Evolutionary conservation across 2,113 vertebrate species (phyloP).

Genomic region (Epinephelus moara): DNA sequence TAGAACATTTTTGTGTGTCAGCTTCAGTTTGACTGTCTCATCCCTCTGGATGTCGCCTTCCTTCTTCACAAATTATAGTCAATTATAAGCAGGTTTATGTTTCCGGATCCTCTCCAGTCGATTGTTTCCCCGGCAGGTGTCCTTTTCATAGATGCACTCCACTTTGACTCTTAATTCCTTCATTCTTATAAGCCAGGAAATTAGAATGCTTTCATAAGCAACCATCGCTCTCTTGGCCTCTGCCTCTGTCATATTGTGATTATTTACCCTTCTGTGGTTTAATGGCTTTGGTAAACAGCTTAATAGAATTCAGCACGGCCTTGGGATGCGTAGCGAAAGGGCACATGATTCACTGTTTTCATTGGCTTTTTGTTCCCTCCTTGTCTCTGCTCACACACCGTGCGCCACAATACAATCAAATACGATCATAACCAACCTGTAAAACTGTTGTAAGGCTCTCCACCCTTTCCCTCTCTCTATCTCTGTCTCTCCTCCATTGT

Average conservation of each 20-base stretch:
- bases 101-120: conserved; percentile 19
- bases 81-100: conserved; percentile 19
- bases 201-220: conserved; percentile 58
- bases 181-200: conserved; percentile 43
- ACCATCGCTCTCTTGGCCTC: conserved; percentile 53
- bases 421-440: conserved; percentile 67
- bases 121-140: conserved; percentile 40
- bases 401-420: conserved; percentile 59
- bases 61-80: conserved; percentile 8
- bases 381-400: conserved; percentile 48
- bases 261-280: conserved; percentile 72
- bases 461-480: neutral
- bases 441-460: conserved; percentile 38
- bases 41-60: neutral
- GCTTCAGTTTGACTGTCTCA: neutral
- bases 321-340: conserved; percentile 62
- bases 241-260: conserved; percentile 61
- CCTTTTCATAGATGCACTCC: conserved; percentile 35
- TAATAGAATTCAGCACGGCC: conserved; percentile 70
- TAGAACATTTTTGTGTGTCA: neutral
- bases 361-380: conserved; percentile 46
- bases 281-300: conserved; percentile 71
- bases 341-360: conserved; percentile 65
- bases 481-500: conserved; percentile 28
- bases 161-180: conserved; percentile 50